These are phyloP conservation scores for Pachypeltis micranthus DNA, from an alignment of 1,140 invertebrate species.

Conservation along the genomic window DNA sequence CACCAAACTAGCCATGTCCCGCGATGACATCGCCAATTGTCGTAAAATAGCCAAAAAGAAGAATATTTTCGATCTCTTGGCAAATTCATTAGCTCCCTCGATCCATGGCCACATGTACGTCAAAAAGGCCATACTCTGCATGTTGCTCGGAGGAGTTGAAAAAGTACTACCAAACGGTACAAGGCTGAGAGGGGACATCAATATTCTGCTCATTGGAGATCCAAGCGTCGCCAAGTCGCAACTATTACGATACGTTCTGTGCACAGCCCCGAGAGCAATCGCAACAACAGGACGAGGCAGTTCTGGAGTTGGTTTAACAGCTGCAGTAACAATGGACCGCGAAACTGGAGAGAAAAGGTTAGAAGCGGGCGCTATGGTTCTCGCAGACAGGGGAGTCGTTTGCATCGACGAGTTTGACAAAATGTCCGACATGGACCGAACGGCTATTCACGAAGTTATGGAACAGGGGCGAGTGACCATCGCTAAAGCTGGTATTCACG, in stretches of 20 bases:
- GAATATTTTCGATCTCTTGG: constrained; percentile 83
- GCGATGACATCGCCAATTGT: constrained; percentile 81
- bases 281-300: constrained; percentile 92
- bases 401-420: constrained; percentile 99
- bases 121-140: constrained; percentile 92
- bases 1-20: constrained; percentile 62
- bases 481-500: constrained; percentile 97
- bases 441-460: constrained; percentile 98
- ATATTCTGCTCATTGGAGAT: constrained; percentile 93
- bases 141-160: constrained; percentile 90
- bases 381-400: constrained; percentile 94
- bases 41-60: constrained; percentile 69
- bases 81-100: constrained; percentile 89
- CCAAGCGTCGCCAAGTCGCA: constrained; percentile 99
- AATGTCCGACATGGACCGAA: constrained; percentile 99
- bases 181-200: constrained; percentile 93
- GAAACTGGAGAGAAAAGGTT: constrained; percentile 82
- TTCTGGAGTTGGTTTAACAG: constrained; percentile 95
- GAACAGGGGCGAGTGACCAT: constrained; percentile 93
- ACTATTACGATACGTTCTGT: constrained; percentile 84
- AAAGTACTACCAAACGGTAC: constrained; percentile 93
- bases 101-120: constrained; percentile 96
- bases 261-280: constrained; percentile 88
- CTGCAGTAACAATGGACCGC: constrained; percentile 90
- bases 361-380: constrained; percentile 98